Evolutionary conservation across 2,888 invertebrate species (phyloP).

Genomic region (Leptinotarsa rubiginosa): DNA sequence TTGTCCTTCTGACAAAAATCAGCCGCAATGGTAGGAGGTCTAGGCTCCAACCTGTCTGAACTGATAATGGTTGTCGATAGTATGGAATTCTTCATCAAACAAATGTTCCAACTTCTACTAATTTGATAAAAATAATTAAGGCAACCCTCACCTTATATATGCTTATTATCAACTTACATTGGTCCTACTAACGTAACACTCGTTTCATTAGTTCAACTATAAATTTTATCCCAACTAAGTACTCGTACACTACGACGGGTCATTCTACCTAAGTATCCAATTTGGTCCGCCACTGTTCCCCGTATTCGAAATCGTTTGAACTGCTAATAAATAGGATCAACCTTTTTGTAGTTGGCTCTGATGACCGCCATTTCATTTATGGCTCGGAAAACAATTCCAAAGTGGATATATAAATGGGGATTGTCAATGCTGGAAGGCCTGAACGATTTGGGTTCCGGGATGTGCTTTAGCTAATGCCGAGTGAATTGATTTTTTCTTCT

Average conservation of each 20-base stretch:
- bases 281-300: slow-evolving; percentile 28
- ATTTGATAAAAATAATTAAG: too few relatives aligned
- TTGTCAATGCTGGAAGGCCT: slow-evolving; percentile 34
- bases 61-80: too few relatives aligned
- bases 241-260: background rate
- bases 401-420: slow-evolving; percentile 40
- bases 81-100: too few relatives aligned
- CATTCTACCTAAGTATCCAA: background rate
- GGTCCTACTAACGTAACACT: too few relatives aligned
- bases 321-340: slow-evolving; percentile 45
- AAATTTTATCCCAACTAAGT: too few relatives aligned
- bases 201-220: too few relatives aligned
- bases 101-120: too few relatives aligned
- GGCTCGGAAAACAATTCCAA: slow-evolving; percentile 43
- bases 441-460: slow-evolving; percentile 15
- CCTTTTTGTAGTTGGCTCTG: slow-evolving; percentile 46
- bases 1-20: too few relatives aligned
- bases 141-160: too few relatives aligned
- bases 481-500: background rate
- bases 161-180: too few relatives aligned
- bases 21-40: too few relatives aligned
- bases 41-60: too few relatives aligned
- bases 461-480: background rate
- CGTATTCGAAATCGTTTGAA: slow-evolving; percentile 28
- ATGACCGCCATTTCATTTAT: slow-evolving; percentile 47